These are phyloP conservation scores for Bombus vancouverensis DNA, from an alignment of 1,140 invertebrate genomes.

Conservation along the genomic window DNA sequence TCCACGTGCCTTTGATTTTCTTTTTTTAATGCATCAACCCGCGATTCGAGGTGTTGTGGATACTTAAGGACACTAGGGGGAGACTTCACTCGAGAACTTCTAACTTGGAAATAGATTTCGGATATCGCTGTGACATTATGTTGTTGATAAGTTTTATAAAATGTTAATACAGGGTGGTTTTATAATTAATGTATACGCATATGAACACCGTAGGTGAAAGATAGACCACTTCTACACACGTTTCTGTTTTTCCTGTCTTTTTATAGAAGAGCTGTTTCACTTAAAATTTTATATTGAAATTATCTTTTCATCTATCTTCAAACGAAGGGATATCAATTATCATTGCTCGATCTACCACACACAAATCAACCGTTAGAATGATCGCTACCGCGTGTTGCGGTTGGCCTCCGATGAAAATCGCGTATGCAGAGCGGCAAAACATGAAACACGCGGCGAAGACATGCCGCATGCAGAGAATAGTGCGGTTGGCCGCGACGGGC, in stretches of 20 bases:
- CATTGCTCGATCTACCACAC: too few species aligned
- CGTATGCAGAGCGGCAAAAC: not conserved
- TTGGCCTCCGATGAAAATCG: not conserved
- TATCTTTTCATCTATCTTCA: too few species aligned
- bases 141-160: not conserved
- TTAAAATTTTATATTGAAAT: too few species aligned
- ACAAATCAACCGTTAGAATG: not conserved
- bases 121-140: not conserved
- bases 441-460: not conserved
- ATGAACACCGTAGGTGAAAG: too few species aligned
- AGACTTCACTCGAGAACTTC: not conserved
- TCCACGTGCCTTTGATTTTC: conserved; percentile 2
- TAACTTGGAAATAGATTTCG: not conserved
- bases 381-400: not conserved
- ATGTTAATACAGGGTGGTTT: not conserved
- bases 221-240: too few species aligned
- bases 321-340: too few species aligned
- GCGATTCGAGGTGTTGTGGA: not conserved
- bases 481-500: not conserved
- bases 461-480: conserved; percentile 12
- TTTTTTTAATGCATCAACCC: conserved; percentile 10
- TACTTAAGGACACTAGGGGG: not conserved
- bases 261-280: too few species aligned
- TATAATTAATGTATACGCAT: not conserved
- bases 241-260: too few species aligned